These are phyloP conservation scores for Laupala kohalensis DNA, from an alignment of 1,140 invertebrate species.

Conservation along the genomic window DNA sequence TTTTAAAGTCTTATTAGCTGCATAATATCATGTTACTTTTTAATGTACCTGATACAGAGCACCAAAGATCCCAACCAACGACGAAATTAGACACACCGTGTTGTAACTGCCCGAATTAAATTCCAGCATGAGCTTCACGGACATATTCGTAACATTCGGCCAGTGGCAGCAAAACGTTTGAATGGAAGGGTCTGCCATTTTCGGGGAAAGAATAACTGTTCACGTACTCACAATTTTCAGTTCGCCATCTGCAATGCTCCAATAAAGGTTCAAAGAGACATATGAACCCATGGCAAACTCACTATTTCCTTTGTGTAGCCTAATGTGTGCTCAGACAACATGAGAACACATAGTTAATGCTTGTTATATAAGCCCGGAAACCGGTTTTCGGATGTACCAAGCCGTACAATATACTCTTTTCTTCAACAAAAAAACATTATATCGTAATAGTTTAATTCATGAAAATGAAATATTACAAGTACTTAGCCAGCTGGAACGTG, in stretches of 20 bases:
- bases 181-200: slow-evolving; percentile 65
- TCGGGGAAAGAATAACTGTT: neutral
- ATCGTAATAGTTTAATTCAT: neutral
- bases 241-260: neutral
- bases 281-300: too few species aligned
- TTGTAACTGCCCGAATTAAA: slow-evolving; percentile 59
- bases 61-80: slow-evolving; percentile 53
- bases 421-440: neutral
- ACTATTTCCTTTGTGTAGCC: too few species aligned
- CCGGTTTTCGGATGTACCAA: neutral
- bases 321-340: too few species aligned
- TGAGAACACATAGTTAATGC: neutral
- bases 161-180: slow-evolving; percentile 66
- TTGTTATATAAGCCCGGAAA: neutral
- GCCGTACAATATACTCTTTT: neutral
- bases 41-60: slow-evolving; percentile 53
- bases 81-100: slow-evolving; percentile 53
- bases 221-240: neutral
- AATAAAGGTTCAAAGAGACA: too few species aligned
- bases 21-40: too few species aligned
- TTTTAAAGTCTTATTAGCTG: too few species aligned
- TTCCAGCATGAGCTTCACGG: slow-evolving; percentile 46
- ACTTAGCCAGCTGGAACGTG: too few species aligned
- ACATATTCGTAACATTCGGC: slow-evolving; percentile 43
- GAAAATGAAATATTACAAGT: neutral